phyloP scores from a whole-genome alignment of 2,797 vertebrate genomes.

The Molossus alvarezi region DNA sequence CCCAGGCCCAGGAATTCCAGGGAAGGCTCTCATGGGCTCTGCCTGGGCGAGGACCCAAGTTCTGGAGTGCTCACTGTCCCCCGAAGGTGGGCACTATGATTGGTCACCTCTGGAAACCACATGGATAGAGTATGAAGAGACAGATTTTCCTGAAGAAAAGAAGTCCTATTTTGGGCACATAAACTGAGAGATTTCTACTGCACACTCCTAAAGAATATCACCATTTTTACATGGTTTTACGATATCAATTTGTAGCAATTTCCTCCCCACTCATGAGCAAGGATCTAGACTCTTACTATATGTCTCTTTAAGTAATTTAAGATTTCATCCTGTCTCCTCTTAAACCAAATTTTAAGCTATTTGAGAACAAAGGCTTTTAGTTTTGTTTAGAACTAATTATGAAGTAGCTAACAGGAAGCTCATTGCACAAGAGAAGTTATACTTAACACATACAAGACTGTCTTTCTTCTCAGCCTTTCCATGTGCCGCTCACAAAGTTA shows the following conservation, averaged over 20 bases:
- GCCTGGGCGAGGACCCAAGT: background rate
- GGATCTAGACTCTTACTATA: background rate
- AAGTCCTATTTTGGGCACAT: background rate
- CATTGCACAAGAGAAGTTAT: background rate
- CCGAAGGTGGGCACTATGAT: background rate
- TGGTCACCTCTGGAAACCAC: background rate
- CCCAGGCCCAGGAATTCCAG: background rate
- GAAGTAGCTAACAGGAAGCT: background rate
- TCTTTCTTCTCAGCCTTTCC: background rate
- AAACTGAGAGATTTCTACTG: background rate
- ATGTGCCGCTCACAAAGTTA: background rate
- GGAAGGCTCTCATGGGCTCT: background rate
- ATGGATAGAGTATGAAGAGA: background rate
- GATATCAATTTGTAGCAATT: background rate
- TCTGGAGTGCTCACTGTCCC: accelerated
- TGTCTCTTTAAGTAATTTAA: background rate
- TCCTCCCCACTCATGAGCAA: background rate
- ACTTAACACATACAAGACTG: accelerated
- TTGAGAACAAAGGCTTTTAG: background rate
- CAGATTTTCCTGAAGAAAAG: background rate
- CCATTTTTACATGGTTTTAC: background rate
- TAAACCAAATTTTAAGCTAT: background rate
- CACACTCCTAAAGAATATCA: background rate
- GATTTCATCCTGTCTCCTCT: background rate
- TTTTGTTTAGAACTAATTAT: background rate